A percentile compares a stretch with the other conserved stretches of the same genome.
phyloP scores from a whole-genome alignment of 2,797 vertebrate species.

The Sparidentex hasta region DNA sequence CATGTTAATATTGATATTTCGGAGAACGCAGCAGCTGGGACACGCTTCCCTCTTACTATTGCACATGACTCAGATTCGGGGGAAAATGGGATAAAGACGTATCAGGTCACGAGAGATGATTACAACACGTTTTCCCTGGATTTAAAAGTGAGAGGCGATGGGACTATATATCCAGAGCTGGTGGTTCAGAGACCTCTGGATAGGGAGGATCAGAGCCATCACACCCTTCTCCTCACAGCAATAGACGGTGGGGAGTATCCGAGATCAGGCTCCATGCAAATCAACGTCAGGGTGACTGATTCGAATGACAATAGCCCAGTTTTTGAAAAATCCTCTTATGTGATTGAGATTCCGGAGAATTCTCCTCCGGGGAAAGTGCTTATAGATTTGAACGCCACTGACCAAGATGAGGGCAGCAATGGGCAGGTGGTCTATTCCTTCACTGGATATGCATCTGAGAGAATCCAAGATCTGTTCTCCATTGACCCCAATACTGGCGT shows the following conservation, averaged over 20 bases:
- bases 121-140: constrained; percentile 96
- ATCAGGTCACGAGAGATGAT: constrained; percentile 96
- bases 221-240: constrained; percentile 95
- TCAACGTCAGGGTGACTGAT: constrained; percentile 97
- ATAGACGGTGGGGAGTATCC: constrained; percentile 97
- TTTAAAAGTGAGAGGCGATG: constrained; percentile 97
- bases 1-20: constrained; percentile 86
- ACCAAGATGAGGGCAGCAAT: constrained; percentile 96
- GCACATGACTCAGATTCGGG: constrained; percentile 96
- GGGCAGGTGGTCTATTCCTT: constrained; percentile 97
- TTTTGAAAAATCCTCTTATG: constrained; percentile 96
- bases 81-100: constrained; percentile 97
- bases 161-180: constrained; percentile 97
- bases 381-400: constrained; percentile 96
- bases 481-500: constrained; percentile 96
- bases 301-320: constrained; percentile 99
- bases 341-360: constrained; percentile 95
- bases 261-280: constrained; percentile 95
- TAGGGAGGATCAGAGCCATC: constrained; percentile 97
- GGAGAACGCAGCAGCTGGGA: constrained; percentile 84
- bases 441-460: constrained; percentile 94
- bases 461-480: constrained; percentile 96
- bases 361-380: constrained; percentile 92
- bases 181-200: constrained; percentile 97
- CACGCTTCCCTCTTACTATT: constrained; percentile 89